Evolutionary conservation across 2,797 vertebrate species (phyloP).

Genomic region (Gambusia yucatana): DNA sequence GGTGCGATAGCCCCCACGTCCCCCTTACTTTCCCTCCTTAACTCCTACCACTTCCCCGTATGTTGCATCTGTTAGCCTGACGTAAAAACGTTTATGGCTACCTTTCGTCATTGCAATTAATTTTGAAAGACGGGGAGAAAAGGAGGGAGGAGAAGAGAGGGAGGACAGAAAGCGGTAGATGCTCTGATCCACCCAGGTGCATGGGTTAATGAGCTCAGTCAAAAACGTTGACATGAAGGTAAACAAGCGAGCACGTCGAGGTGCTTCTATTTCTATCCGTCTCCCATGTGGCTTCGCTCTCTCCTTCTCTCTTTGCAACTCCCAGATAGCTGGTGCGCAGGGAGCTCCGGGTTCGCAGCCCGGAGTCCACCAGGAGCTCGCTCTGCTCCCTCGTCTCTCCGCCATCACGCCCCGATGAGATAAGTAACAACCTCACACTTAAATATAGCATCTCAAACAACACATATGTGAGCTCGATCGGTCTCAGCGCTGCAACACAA

Average conservation of each 20-base stretch:
- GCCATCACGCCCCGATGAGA: constrained; percentile 68
- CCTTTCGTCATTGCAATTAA: constrained; percentile 62
- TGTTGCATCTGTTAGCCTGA: constrained; percentile 50
- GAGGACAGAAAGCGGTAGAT: constrained; percentile 14
- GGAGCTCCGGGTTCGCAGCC: constrained; percentile 54
- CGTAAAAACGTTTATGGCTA: constrained; percentile 39
- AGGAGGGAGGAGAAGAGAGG: constrained; percentile 10
- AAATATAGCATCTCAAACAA: constrained; percentile 79
- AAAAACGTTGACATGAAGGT: constrained; percentile 75
- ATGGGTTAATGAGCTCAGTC: constrained; percentile 78
- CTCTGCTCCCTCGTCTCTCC: constrained; percentile 57
- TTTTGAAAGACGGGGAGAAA: constrained; percentile 42
- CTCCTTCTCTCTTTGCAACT: constrained; percentile 40
- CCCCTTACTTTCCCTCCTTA: not conserved
- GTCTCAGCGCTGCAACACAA: constrained; percentile 55
- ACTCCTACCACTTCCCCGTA: not conserved
- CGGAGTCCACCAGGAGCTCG: constrained; percentile 58
- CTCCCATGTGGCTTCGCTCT: constrained; percentile 40
- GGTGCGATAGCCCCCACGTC: constrained; percentile 47
- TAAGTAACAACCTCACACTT: constrained; percentile 64
- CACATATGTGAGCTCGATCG: constrained; percentile 64
- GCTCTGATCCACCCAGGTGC: constrained; percentile 58
- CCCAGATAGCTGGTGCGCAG: constrained; percentile 48
- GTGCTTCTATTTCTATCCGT: constrained; percentile 64
- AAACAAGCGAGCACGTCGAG: constrained; percentile 76